phyloP scores from a whole-genome alignment of 2,888 invertebrate species.

The Nesidiocoris tenuis region DNA sequence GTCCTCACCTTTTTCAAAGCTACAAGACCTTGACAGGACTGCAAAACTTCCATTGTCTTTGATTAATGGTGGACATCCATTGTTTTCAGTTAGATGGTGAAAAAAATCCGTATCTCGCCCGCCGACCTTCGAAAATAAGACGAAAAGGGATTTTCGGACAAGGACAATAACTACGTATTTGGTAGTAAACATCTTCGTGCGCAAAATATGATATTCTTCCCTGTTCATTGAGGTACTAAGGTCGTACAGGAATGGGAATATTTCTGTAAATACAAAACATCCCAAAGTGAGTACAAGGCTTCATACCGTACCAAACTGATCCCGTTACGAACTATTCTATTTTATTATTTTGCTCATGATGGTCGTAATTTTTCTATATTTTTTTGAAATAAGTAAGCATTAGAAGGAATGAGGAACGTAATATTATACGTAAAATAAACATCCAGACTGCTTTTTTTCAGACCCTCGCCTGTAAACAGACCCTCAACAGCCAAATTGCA shows the following conservation, averaged over 20 bases:
- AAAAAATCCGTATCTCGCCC: not conserved
- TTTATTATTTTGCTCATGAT: too few species aligned
- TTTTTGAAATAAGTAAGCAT: too few species aligned
- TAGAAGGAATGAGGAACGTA: too few species aligned
- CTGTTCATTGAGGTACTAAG: not conserved
- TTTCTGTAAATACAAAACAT: too few species aligned
- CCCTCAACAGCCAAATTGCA: too few species aligned
- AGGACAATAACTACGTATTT: not conserved
- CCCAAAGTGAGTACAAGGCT: too few species aligned
- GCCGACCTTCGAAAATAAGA: not conserved
- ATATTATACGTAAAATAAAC: too few species aligned
- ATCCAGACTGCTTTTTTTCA: too few species aligned
- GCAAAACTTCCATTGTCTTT: conserved; percentile 23
- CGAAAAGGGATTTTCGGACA: not conserved
- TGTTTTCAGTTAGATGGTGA: conserved; percentile 4
- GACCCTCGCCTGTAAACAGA: too few species aligned
- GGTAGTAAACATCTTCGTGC: not conserved
- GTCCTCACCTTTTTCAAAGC: conserved; percentile 11
- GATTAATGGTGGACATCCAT: conserved; percentile 28
- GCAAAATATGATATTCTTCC: not conserved
- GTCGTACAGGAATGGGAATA: not conserved
- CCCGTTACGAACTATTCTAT: too few species aligned
- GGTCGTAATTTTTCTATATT: too few species aligned
- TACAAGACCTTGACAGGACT: conserved; percentile 20
- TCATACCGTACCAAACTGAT: too few species aligned